phyloP scores from a whole-genome alignment of 2,797 vertebrate genomes.

The Rhinophrynus dorsalis region DNA sequence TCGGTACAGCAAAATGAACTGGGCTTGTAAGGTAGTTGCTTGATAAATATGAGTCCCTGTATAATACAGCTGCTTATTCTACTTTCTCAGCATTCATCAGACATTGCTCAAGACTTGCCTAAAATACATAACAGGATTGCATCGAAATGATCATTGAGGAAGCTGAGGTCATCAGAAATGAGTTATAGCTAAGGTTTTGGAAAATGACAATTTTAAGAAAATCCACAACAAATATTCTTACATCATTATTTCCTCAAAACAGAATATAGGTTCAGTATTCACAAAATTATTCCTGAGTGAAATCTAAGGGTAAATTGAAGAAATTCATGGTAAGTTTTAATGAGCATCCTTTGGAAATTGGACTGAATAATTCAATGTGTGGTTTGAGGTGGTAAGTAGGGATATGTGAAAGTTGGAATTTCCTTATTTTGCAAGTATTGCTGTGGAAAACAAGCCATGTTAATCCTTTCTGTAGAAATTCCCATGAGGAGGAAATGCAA shows the following conservation, averaged over 20 bases:
- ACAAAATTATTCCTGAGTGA: conserved; percentile 16
- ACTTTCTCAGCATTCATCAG: background rate
- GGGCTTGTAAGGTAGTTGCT: background rate
- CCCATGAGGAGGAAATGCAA: no score
- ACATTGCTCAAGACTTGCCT: background rate
- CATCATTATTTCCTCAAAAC: conserved; percentile 9
- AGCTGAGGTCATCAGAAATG: conserved; percentile 7
- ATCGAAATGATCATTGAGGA: conserved; percentile 6
- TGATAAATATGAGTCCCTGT: background rate
- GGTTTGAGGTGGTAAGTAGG: no score
- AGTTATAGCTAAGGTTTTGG: background rate
- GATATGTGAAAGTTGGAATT: no score
- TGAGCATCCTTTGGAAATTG: no score
- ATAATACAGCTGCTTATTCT: background rate
- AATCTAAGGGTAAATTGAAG: conserved; percentile 10
- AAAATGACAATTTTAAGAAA: conserved; percentile 27
- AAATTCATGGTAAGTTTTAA: no score
- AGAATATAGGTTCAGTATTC: conserved; percentile 16
- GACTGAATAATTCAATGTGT: no score
- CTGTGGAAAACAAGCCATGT: no score
- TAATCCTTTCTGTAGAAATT: no score
- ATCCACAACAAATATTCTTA: conserved; percentile 32
- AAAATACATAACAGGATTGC: conserved; percentile 5
- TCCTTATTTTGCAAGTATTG: no score
- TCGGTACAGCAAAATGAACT: no score